These are phyloP conservation scores for Zaprionus lachaisei DNA, from an alignment of 1,140 invertebrate species.

Conservation along the genomic window DNA sequence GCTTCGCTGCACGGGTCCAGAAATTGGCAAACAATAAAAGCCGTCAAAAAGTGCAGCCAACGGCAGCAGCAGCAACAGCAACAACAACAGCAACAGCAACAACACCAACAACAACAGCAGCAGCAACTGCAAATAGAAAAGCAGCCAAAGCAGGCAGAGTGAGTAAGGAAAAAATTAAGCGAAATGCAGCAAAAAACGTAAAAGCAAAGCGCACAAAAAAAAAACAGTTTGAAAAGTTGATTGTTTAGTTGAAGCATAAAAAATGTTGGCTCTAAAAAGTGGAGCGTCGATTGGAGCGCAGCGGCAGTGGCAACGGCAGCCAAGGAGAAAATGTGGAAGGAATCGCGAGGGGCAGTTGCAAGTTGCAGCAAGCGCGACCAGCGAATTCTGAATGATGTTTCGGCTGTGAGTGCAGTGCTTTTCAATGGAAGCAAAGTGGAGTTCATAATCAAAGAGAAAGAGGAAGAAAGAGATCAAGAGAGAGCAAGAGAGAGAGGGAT, in stretches of 20 bases:
- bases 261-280: conserved; percentile 75
- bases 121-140: conserved; percentile 58
- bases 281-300: conserved; percentile 72
- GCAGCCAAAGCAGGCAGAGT: conserved; percentile 28
- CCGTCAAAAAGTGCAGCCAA: conserved; percentile 80
- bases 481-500: conserved; percentile 1
- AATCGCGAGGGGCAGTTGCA: conserved; percentile 38
- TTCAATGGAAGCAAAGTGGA: conserved; percentile 8
- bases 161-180: conserved; percentile 38
- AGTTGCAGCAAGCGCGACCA: conserved; percentile 40
- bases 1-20: conserved; percentile 73
- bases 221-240: conserved; percentile 82
- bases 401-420: conserved; percentile 16
- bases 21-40: conserved; percentile 83
- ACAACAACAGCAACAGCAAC: conserved; percentile 17
- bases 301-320: conserved; percentile 58
- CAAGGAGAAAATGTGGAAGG: conserved; percentile 20
- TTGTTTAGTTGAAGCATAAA: conserved; percentile 83
- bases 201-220: conserved; percentile 42
- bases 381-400: conserved; percentile 56
- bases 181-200: conserved; percentile 44
- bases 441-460: conserved; percentile 11
- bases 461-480: neutral
- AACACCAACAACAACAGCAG: conserved; percentile 8
- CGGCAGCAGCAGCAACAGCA: conserved; percentile 15